These are phyloP conservation scores for Spermophilus dauricus DNA, from an alignment of 2,113 vertebrate species.

Conservation along the genomic window DNA sequence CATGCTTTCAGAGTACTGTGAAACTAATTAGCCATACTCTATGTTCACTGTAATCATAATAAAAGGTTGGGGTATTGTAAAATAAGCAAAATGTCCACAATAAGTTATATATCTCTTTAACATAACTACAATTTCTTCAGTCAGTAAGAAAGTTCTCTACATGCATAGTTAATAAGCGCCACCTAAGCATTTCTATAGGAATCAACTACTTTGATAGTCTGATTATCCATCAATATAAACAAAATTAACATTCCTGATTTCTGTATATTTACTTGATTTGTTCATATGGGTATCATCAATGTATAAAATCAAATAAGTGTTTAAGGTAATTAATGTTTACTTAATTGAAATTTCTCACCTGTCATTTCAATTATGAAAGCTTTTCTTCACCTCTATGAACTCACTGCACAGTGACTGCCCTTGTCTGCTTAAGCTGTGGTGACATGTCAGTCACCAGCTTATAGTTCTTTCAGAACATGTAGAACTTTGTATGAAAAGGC, in stretches of 20 bases:
- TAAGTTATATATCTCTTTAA: background rate
- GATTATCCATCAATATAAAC: background rate
- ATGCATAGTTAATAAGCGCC: background rate
- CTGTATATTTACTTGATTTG: background rate
- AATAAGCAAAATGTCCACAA: background rate
- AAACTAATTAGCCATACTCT: background rate
- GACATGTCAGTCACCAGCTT: background rate
- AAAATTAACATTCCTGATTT: background rate
- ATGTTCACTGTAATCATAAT: background rate
- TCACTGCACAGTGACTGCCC: background rate
- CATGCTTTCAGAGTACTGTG: background rate
- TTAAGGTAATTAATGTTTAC: slow-evolving; percentile 22
- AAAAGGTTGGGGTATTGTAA: background rate
- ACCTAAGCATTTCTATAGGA: background rate
- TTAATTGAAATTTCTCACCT: background rate
- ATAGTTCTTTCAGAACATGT: background rate
- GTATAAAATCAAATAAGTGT: background rate
- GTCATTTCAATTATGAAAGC: background rate
- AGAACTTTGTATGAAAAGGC: slow-evolving; percentile 10
- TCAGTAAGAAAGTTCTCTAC: background rate
- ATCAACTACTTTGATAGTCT: background rate
- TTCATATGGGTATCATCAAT: background rate
- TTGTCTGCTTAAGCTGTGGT: background rate
- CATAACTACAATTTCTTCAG: background rate
- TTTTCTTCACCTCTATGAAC: background rate